These are phyloP conservation scores for Abrostola triplasia DNA, from an alignment of 2,888 invertebrate genomes.

Conservation along the genomic window DNA sequence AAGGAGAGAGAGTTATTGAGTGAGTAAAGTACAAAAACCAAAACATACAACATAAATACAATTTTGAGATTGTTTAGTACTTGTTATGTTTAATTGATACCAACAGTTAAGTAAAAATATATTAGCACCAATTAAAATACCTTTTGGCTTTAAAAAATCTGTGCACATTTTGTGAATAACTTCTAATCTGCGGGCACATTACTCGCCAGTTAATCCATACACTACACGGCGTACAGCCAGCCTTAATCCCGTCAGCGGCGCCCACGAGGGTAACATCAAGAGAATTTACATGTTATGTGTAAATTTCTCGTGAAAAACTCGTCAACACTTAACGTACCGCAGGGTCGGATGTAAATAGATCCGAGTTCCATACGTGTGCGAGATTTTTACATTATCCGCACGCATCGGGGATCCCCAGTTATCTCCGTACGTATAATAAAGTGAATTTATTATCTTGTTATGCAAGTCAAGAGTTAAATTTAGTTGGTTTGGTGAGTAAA, in stretches of 20 bases:
- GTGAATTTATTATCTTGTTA: constrained; percentile 46
- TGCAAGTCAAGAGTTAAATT: not conserved
- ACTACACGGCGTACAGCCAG: constrained; percentile 3
- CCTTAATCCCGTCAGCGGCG: constrained; percentile 34
- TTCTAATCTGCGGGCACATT: not conserved
- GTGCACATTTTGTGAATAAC: not conserved
- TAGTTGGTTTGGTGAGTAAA: too few species aligned
- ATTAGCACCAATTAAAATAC: too few species aligned
- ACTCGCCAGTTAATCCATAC: not conserved
- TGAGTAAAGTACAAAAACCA: too few species aligned
- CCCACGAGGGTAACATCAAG: constrained; percentile 40
- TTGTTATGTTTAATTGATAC: too few species aligned
- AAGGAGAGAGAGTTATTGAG: too few species aligned
- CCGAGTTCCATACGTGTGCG: constrained; percentile 14
- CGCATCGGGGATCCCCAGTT: constrained; percentile 11
- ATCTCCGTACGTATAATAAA: constrained; percentile 32
- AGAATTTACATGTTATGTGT: constrained; percentile 52
- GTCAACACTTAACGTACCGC: constrained; percentile 50
- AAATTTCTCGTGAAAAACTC: constrained; percentile 54
- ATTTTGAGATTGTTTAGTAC: too few species aligned
- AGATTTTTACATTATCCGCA: constrained; percentile 34
- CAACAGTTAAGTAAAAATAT: too few species aligned
- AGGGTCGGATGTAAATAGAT: constrained; percentile 37
- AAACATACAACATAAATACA: too few species aligned
- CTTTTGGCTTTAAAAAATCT: too few species aligned